phyloP scores from a whole-genome alignment of 2,113 vertebrate genomes.

The Caranx melampygus region DNA sequence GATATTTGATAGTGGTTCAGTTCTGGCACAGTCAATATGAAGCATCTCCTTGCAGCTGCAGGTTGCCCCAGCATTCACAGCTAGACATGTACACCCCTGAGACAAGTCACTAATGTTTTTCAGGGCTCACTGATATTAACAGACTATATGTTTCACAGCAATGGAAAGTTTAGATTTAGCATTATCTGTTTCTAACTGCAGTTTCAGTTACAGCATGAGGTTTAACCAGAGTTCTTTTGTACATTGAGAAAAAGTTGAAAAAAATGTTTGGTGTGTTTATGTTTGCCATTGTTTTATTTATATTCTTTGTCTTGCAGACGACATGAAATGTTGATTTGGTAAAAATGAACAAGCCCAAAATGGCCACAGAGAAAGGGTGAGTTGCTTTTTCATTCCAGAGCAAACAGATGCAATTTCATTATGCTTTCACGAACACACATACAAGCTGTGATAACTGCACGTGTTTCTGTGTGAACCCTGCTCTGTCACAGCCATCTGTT shows the following conservation, averaged over 20 bases:
- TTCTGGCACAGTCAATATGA: background rate
- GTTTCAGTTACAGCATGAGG: background rate
- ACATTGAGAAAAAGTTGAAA: constrained; percentile 21
- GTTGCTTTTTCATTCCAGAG: constrained; percentile 51
- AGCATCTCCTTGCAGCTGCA: constrained; percentile 5
- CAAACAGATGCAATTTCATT: constrained; percentile 13
- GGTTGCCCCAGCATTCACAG: background rate
- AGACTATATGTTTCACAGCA: constrained; percentile 16
- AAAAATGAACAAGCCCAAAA: constrained; percentile 94
- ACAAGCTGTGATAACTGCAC: constrained; percentile 3
- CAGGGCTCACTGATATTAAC: background rate
- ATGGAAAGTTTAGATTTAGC: constrained; percentile 26
- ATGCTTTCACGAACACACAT: constrained; percentile 13
- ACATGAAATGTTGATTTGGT: constrained; percentile 85
- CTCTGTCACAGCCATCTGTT: constrained; percentile 42
- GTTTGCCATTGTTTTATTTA: constrained; percentile 4
- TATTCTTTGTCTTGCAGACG: constrained; percentile 76
- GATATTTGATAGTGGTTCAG: constrained; percentile 10
- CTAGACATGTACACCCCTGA: background rate
- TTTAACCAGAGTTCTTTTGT: constrained; percentile 9
- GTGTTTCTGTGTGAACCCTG: constrained; percentile 15
- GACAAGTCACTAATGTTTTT: constrained; percentile 8
- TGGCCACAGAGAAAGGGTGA: constrained; percentile 93
- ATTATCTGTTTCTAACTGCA: constrained; percentile 19
- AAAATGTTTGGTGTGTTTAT: constrained; percentile 10